These are phyloP conservation scores for Esperia sulphurella DNA, from an alignment of 2,888 invertebrate species.

Conservation along the genomic window DNA sequence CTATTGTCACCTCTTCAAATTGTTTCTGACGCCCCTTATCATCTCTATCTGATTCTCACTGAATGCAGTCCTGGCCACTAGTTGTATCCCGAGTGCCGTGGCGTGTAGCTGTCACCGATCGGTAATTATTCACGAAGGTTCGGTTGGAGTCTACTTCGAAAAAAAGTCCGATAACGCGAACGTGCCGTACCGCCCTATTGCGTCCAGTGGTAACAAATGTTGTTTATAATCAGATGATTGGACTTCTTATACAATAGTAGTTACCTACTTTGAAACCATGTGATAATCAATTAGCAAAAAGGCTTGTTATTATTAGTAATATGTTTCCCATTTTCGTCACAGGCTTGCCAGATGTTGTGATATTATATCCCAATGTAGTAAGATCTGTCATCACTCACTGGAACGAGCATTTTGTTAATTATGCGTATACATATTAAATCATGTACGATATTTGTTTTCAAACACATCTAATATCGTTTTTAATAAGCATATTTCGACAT, in stretches of 20 bases:
- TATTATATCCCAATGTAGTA: too few relatives aligned
- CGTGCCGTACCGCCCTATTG: constrained; percentile 24
- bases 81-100: constrained; percentile 48
- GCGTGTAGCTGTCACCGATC: constrained; percentile 69
- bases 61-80: not conserved
- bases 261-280: not conserved
- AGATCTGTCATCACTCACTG: too few relatives aligned
- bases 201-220: constrained; percentile 1
- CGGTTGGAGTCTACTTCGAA: constrained; percentile 1
- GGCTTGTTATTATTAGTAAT: too few relatives aligned
- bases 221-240: not conserved
- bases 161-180: constrained; percentile 38
- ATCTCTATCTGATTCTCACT: not conserved
- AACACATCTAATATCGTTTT: too few relatives aligned
- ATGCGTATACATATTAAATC: too few relatives aligned
- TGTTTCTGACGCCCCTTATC: not conserved
- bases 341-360: too few relatives aligned
- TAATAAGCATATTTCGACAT: too few relatives aligned
- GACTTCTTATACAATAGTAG: not conserved
- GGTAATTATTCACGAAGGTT: constrained; percentile 70
- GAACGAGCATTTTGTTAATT: too few relatives aligned
- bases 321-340: too few relatives aligned
- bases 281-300: not conserved
- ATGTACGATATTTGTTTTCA: too few relatives aligned
- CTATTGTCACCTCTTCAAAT: too few relatives aligned